Conservation (phyloP, 2,797 vertebrate species). For the Poecilia velifera region DNA sequence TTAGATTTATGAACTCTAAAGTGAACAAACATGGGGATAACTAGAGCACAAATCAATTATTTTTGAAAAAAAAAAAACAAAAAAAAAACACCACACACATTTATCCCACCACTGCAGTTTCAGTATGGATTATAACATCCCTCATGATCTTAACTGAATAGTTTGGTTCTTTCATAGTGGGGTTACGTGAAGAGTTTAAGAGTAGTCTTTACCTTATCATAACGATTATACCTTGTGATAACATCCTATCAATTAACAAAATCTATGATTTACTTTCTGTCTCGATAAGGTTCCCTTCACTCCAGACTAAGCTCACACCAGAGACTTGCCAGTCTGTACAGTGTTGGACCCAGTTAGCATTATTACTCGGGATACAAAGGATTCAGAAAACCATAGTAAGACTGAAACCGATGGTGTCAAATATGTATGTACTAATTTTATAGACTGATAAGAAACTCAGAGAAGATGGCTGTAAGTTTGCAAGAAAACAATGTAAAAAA, state of each 20-base stretch:
- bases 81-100: not conserved
- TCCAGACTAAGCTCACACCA: not conserved
- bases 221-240: not conserved
- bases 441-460: not conserved
- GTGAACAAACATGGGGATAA: not conserved
- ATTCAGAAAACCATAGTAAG: not conserved
- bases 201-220: not conserved
- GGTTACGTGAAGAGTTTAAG: not conserved
- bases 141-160: not conserved
- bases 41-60: not conserved
- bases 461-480: not conserved
- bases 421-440: too few relatives aligned
- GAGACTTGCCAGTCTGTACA: not conserved
- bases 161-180: not conserved
- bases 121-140: conserved; percentile 1
- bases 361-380: not conserved
- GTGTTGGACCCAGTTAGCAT: not conserved
- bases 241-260: not conserved
- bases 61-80: not conserved
- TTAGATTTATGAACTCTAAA: not conserved
- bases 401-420: not conserved
- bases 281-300: not conserved
- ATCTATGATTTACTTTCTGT: not conserved
- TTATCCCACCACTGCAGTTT: conserved; percentile 35
- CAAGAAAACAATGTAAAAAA: not conserved